phyloP scores from a whole-genome alignment of 2,113 vertebrate genomes.

The Falcunculus frontatus region DNA sequence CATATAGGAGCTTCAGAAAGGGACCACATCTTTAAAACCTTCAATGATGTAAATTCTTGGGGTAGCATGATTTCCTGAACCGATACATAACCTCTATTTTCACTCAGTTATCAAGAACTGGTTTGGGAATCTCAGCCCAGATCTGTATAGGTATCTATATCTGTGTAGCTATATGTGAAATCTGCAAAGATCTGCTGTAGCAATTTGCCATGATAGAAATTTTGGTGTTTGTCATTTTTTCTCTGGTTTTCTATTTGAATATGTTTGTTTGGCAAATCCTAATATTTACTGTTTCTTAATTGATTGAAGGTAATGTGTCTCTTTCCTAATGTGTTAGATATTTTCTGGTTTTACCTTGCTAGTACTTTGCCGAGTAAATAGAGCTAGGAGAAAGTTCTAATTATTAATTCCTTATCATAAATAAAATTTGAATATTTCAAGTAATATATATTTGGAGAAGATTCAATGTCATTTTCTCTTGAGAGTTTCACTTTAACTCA shows the following conservation, averaged over 20 bases:
- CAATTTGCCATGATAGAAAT: neutral
- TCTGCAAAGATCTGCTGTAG: neutral
- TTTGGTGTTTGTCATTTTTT: neutral
- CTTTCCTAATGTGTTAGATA: neutral
- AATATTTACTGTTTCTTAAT: neutral
- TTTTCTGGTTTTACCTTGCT: neutral
- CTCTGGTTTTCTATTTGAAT: neutral
- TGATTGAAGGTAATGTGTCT: neutral
- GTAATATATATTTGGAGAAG: neutral
- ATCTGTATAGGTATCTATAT: neutral
- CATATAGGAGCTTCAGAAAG: neutral
- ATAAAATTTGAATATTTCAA: neutral
- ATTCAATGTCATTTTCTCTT: neutral
- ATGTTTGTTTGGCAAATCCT: neutral
- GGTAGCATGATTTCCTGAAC: neutral
- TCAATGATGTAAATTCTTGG: neutral
- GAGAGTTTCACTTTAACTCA: neutral
- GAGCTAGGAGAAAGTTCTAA: neutral
- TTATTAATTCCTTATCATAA: neutral
- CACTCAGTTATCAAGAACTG: neutral
- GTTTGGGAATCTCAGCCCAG: neutral
- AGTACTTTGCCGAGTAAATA: neutral
- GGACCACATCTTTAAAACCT: neutral
- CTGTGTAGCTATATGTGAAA: neutral
- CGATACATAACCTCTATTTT: neutral